Evolutionary conservation across 2,888 invertebrate genomes (phyloP), one percentile per base, ranked within the genome.

Genomic region (Diadegma fenestrale): DNA sequence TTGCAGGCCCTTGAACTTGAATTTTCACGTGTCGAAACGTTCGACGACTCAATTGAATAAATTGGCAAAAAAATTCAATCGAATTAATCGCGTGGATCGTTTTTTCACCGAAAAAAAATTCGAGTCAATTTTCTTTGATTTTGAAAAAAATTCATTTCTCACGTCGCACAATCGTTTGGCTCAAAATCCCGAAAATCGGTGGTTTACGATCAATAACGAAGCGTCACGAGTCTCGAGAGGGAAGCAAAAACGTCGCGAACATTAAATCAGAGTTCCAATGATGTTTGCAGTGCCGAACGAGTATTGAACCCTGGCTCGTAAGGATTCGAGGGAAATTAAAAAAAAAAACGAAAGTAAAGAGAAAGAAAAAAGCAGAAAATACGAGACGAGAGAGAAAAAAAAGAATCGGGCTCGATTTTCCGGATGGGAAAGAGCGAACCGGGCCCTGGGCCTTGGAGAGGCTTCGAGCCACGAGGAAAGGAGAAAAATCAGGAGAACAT

Each of bases 281-380:
- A 83, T 85, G 71, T 89, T 92, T 92, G 86, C 92, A 92, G 92
- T 90, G 85, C 88, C 89, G 88, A 91, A 89, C 90, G 89, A 87
- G 88, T 89, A 89, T 85, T 89, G 88, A 87, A 85, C 88, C 87
- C 54, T 58, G 91, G 89, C 83, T 90, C 88, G 75, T 89, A 88
- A 84, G 90, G 90, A 89, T 90, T 88, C 87, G 89, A 90, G 82
- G 89, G 54, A 4, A 54, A 54, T 22, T 12, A 22, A 54, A 54
- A 26, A 54, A 8, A 54, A 26, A 54, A 8, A 37, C 4, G 4
- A 30, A 30, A 30, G 6, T 37, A 37, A 37, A 0, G 37, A 37
- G 10, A 37, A 10, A n/a, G 10, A 37, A 37, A 37, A 37, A 37
- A 10, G 33, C 33, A 33, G 4, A 37, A 37, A 91, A 80, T 77